These are phyloP conservation scores for Ptilonorhynchus violaceus DNA, from an alignment of 2,113 vertebrate species.

Conservation along the genomic window DNA sequence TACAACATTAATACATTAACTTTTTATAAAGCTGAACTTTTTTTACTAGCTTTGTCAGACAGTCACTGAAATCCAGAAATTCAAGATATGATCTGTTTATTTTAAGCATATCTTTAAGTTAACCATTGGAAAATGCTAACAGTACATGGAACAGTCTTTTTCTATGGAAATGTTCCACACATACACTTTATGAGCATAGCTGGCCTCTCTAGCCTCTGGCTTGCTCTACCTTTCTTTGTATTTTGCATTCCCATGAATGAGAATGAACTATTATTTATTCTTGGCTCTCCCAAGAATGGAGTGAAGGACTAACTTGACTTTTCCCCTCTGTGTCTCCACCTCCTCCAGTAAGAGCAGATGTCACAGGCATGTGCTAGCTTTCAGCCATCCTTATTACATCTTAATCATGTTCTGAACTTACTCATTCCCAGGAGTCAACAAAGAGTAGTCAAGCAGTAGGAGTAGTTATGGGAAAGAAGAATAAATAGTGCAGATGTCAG, in stretches of 20 bases:
- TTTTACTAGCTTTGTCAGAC: neutral
- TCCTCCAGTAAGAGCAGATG: constrained; percentile 23
- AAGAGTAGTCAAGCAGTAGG: neutral
- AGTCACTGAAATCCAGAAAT: neutral
- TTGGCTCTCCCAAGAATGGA: neutral
- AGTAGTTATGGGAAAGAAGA: constrained; percentile 31
- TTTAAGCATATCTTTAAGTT: neutral
- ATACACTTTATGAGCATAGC: neutral
- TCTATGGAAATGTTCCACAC: neutral
- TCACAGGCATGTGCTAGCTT: neutral
- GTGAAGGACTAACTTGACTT: constrained; percentile 15
- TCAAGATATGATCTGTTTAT: neutral
- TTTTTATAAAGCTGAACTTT: neutral
- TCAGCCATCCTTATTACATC: neutral
- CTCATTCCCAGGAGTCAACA: neutral
- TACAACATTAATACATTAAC: neutral
- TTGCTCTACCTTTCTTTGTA: neutral
- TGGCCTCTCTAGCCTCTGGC: neutral
- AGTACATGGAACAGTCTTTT: neutral
- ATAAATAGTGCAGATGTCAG: constrained; percentile 19
- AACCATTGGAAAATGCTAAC: neutral
- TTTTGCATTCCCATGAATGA: constrained; percentile 22
- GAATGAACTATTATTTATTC: neutral
- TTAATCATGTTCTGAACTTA: constrained; percentile 11
- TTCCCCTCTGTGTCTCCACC: neutral